Evolutionary conservation across 2,888 invertebrate species (phyloP), one percentile per base, ranked within the genome.

Genomic region (Mactromeris polynyma): DNA sequence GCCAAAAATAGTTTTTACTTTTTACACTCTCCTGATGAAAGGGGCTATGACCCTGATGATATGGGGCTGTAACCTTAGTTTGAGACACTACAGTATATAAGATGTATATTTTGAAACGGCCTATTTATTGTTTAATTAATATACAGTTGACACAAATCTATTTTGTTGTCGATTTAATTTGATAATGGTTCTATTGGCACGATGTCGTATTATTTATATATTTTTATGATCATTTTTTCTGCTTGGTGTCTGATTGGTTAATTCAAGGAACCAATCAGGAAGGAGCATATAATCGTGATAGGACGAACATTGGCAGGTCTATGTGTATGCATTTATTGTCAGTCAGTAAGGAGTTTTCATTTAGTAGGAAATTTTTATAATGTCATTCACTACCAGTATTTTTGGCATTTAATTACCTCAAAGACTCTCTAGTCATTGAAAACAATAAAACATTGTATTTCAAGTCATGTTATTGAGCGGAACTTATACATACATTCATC

Each of bases 1-100:
- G 84, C 84, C 84, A 84, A 84, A 84, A 84, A 73, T 83, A 51
- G 38, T 31, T 73, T 83, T 69, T 64, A 40, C 40, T 40, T n/a
- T 58, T 33, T 33, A 36, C 36, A 73, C 19, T 36, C 73, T 73
- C 73, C 73, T 73, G 36, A 0, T 73, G 36, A 58, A 58, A 26
- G 58, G 9, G 58, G 58, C 9, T 26, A 21, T n/a, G 21, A 58
- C 21, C 21, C n/a, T 58, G 2, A 21, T 21, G 9, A 26, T 58
- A 21, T 3, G 36, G 73, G 73, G 3, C 73, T 36, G 36, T 33
- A 36, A 73, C 73, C 31, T 64, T 64, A 26, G 58, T 64, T 64
- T 51, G 9, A 64, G 26, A 64, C 9, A 21, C 58, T 64, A 64
- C 17, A 46, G 2, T 73, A 33, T 73, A 36, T 36, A 14, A 73